phyloP scores from a whole-genome alignment of 2,113 vertebrate genomes.

The Boleophthalmus pectinirostris region DNA sequence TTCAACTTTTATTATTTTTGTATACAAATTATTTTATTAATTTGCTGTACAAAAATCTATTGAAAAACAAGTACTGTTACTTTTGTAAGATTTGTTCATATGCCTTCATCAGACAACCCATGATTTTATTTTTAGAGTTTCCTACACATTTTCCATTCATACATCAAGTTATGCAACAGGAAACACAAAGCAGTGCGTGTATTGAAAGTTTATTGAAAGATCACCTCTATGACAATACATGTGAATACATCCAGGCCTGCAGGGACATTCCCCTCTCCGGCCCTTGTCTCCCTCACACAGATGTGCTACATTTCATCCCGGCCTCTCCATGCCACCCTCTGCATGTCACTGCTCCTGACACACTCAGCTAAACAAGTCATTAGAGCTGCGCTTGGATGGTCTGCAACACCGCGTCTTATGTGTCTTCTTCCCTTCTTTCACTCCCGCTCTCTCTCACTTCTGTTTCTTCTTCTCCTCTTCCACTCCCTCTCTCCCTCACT shows the following conservation, averaged over 20 bases:
- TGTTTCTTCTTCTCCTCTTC: not conserved
- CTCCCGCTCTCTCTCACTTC: constrained; percentile 50
- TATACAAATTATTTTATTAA: not conserved
- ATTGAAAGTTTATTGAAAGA: not conserved
- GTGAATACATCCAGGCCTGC: not conserved
- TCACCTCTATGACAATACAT: not conserved
- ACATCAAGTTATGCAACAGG: not conserved
- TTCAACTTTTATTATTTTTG: no score
- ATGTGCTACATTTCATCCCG: constrained; percentile 21
- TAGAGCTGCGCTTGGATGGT: constrained; percentile 64
- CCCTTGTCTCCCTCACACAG: constrained; percentile 25
- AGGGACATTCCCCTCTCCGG: constrained; percentile 26
- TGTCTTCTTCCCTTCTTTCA: constrained; percentile 25
- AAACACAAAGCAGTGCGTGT: not conserved
- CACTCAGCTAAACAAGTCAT: constrained; percentile 70
- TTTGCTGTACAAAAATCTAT: not conserved
- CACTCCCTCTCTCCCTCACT: constrained; percentile 56
- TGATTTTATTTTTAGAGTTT: not conserved
- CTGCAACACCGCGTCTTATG: constrained; percentile 58
- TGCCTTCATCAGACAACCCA: no score
- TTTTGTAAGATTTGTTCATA: no score
- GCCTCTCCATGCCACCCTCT: constrained; percentile 47
- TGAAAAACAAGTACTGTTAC: not conserved
- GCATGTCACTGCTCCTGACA: constrained; percentile 68
- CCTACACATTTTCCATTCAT: not conserved